Evolutionary conservation across 2,113 vertebrate species (phyloP).

Genomic region (Scartelaos histophorus): DNA sequence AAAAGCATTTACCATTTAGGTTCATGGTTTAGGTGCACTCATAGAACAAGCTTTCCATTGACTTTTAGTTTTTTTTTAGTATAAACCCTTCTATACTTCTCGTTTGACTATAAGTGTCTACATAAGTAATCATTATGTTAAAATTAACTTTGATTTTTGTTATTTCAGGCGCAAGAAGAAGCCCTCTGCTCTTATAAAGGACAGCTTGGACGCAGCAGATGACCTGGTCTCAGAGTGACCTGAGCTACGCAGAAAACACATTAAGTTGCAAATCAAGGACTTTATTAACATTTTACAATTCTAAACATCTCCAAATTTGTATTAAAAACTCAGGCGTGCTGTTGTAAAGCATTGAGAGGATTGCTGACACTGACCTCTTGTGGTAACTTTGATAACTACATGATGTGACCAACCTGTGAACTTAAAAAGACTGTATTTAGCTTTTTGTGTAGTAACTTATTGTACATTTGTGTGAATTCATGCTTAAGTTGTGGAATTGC

Average conservation of each 20-base stretch:
- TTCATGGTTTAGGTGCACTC: too few relatives aligned
- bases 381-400: constrained; percentile 56
- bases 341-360: constrained; percentile 9
- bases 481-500: background rate
- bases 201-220: constrained; percentile 46
- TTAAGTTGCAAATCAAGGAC: background rate
- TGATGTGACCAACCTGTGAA: constrained; percentile 12
- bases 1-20: too few relatives aligned
- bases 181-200: constrained; percentile 52
- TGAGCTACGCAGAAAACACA: background rate
- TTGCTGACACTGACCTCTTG: constrained; percentile 58
- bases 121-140: background rate
- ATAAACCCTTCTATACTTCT: background rate
- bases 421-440: constrained; percentile 2
- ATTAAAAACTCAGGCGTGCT: constrained; percentile 59
- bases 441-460: constrained; percentile 39
- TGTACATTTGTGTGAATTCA: constrained; percentile 31
- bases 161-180: constrained; percentile 67
- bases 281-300: constrained; percentile 17
- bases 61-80: background rate
- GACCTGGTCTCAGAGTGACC: constrained; percentile 63
- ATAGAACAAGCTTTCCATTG: too few relatives aligned
- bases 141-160: background rate
- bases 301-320: constrained; percentile 9
- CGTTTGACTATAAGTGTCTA: background rate